Base-by-base conservation (phyloP, 2,113 vertebrate species). In the Lutjanus erythropterus region DNA sequence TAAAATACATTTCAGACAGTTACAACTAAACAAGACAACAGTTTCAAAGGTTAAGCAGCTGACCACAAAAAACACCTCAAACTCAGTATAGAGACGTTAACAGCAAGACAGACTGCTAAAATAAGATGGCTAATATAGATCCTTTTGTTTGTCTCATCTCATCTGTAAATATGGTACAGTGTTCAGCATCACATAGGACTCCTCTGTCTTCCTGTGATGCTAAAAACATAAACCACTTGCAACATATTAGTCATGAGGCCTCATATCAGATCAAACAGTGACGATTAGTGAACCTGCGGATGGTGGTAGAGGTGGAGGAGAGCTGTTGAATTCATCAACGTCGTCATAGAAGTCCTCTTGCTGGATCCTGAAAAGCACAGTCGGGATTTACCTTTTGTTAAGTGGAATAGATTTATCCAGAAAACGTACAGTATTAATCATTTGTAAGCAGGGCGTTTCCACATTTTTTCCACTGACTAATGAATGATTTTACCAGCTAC, bases 301-400 rank as follows among this genome's bases (percentile, higher is more conserved):
- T 16, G 88, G 72, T 6, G 89, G 88, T 2, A 79, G 79, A 75
- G 91, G 90, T 4, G 90, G 92, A 49, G 91, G 71, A 71, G 61
- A 2, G 14, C 73, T 70, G 52, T 9, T 81, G 5, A 87, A 19
- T 39, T 93, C 90, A 29, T 90, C 92, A 49, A 96, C 75, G 0
- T 96, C 95, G 82, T 98, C 97, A 49, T 97, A 97, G 78, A 88
- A 94, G 31, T 98, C 96, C 44, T 98, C 91, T 56, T 84, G 33
- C 49, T 87, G 88, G 37, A 23, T 80, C 50, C 94, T 95, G 64
- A 10, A 52, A 78, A 71, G 19, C 9, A 75, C 6, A 80, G 55
- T 65, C 33, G 73, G 27, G 25, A 29, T 61, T 61, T 18, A 73
- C 7, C 7, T 71, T 42, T 21, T 16, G n/a, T 55, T 55, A 31